phyloP scores from a whole-genome alignment of 2,888 invertebrate genomes.

The Acronicta psi region DNA sequence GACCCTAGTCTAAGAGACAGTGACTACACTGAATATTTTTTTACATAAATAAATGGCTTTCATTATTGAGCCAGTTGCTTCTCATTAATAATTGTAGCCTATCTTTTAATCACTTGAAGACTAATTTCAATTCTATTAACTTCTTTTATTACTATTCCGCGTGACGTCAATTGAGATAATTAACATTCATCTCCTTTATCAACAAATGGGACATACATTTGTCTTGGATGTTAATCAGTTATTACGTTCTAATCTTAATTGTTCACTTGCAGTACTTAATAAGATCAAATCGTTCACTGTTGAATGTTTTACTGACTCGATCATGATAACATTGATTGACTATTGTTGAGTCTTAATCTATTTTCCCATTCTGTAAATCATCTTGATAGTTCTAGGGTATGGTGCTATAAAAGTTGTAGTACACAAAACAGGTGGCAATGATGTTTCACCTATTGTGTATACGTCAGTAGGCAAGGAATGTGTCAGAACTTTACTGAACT shows the following conservation, averaged over 20 bases:
- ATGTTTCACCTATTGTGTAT: not conserved
- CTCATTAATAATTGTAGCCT: too few species aligned
- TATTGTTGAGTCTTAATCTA: conserved; percentile 15
- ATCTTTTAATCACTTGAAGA: too few species aligned
- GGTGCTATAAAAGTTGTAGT: too few species aligned
- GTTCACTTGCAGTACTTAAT: not conserved
- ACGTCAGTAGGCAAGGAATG: not conserved
- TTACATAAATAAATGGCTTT: too few species aligned
- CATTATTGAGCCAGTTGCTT: too few species aligned
- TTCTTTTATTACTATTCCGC: too few species aligned
- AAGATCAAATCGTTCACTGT: conserved; percentile 12
- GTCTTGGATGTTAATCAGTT: not conserved
- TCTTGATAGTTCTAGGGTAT: not conserved
- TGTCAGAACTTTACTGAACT: not conserved
- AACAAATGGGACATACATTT: too few species aligned
- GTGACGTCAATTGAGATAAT: too few species aligned
- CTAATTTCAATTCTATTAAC: too few species aligned
- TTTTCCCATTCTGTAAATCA: not conserved
- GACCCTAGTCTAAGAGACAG: too few species aligned
- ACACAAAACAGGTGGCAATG: not conserved
- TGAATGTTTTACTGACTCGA: conserved; percentile 2
- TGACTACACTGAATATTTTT: too few species aligned
- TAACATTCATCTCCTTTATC: too few species aligned
- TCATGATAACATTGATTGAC: conserved; percentile 17
- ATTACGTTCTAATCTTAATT: conserved; percentile 5